phyloP scores from a whole-genome alignment of 2,797 vertebrate species.

The Lycodopsis pacificus region DNA sequence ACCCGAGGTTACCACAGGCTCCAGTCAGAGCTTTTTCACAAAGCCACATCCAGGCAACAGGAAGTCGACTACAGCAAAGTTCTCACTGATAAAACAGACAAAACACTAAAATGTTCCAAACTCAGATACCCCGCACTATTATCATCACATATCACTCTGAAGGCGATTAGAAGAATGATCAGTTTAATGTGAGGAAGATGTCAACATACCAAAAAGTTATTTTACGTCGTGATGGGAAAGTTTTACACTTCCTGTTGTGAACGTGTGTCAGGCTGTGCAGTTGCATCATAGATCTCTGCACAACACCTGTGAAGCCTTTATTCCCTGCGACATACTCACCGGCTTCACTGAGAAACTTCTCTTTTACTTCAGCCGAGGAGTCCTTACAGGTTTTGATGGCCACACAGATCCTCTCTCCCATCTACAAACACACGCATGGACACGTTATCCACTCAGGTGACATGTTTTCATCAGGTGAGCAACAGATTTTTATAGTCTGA shows the following conservation, averaged over 20 bases:
- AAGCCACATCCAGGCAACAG: conserved; percentile 52
- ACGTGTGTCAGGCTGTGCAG: neutral
- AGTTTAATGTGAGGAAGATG: neutral
- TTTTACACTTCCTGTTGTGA: neutral
- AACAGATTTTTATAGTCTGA: neutral
- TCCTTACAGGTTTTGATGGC: conserved; percentile 97
- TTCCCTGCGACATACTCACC: conserved; percentile 77
- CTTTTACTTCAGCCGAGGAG: conserved; percentile 89
- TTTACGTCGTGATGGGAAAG: neutral
- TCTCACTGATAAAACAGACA: neutral
- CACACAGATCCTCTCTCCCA: conserved; percentile 85
- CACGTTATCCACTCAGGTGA: neutral
- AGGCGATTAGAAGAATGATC: neutral
- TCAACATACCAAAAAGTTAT: neutral
- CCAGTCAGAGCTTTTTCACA: neutral
- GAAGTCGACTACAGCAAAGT: conserved; percentile 29
- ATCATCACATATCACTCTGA: neutral
- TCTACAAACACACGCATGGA: conserved; percentile 74
- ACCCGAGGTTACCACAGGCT: neutral
- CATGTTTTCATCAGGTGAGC: too few relatives aligned
- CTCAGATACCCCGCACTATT: neutral
- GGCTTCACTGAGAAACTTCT: conserved; percentile 95
- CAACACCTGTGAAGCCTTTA: neutral
- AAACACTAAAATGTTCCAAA: conserved; percentile 9
- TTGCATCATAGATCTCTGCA: neutral